Conservation (phyloP, 1,140 invertebrate genomes). For the Drosophila sp. region DNA sequence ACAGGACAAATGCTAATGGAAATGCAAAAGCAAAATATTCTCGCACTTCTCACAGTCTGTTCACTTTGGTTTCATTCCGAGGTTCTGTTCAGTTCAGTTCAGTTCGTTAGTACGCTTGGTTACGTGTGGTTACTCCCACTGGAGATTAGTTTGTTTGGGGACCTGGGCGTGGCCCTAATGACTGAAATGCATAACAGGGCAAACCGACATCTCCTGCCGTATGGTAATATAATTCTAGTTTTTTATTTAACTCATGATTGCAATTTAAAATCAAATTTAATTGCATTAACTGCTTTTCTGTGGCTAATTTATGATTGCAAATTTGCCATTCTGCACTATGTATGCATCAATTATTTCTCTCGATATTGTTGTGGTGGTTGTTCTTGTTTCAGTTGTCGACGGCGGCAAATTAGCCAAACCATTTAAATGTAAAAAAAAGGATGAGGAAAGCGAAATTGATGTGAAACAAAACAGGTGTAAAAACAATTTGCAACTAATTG, state of each 20-base stretch:
- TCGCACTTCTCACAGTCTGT: conserved; percentile 8
- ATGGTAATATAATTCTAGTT: conserved; percentile 17
- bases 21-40: conserved; percentile 2
- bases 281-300: conserved; percentile 34
- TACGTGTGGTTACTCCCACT: conserved; percentile 7
- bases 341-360: conserved; percentile 7
- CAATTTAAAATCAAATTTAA: conserved; percentile 36
- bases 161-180: conserved; percentile 54
- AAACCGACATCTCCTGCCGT: conserved; percentile 49
- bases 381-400: background rate
- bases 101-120: conserved; percentile 14
- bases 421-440: conserved; percentile 25
- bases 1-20: conserved; percentile 13
- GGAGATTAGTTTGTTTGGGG: conserved; percentile 14
- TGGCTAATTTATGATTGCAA: conserved; percentile 38
- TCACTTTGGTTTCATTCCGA: too few species aligned
- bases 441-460: conserved; percentile 14
- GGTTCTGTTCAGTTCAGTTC: background rate
- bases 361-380: background rate
- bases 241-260: conserved; percentile 6
- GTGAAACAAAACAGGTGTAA: conserved; percentile 58
- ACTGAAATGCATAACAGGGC: conserved; percentile 19
- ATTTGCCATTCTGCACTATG: background rate
- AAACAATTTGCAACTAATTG: conserved; percentile 74
- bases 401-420: conserved; percentile 50